Conservation (phyloP, 2,113 vertebrate species). For the Corythornis madagascariensis region DNA sequence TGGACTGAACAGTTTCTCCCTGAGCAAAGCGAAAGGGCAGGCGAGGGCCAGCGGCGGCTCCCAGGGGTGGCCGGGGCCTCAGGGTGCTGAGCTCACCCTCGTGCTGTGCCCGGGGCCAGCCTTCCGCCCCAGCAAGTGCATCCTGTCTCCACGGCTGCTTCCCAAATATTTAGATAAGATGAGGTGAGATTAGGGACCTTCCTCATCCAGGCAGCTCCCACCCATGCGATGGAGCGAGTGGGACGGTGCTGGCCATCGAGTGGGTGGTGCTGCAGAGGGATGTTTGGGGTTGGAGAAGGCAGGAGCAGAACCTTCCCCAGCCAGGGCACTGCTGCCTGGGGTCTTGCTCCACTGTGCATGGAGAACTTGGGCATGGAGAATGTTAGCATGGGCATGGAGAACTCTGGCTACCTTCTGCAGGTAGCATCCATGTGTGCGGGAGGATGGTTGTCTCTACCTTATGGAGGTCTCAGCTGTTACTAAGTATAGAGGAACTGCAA, state of each 20-base stretch:
- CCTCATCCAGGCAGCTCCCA: not conserved
- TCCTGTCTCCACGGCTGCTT: not conserved
- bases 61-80: not conserved
- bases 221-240: rapidly evolving
- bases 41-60: rapidly evolving
- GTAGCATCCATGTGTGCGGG: too few species aligned
- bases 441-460: too few species aligned
- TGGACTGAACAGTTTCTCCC: rapidly evolving
- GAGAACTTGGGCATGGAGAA: too few species aligned
- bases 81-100: not conserved
- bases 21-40: not conserved
- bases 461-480: too few species aligned
- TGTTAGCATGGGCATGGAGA: too few species aligned
- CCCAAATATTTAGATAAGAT: conserved; percentile 38
- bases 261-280: not conserved
- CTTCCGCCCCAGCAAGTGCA: not conserved
- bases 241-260: rapidly evolving
- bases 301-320: not conserved
- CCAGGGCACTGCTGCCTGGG: not conserved
- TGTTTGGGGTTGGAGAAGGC: not conserved
- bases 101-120: rapidly evolving
- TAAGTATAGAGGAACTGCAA: too few species aligned
- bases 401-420: too few species aligned
- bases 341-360: rapidly evolving
- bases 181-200: not conserved